These are phyloP conservation scores for Onthophagus taurus DNA, from an alignment of 1,140 invertebrate genomes.

Conservation along the genomic window DNA sequence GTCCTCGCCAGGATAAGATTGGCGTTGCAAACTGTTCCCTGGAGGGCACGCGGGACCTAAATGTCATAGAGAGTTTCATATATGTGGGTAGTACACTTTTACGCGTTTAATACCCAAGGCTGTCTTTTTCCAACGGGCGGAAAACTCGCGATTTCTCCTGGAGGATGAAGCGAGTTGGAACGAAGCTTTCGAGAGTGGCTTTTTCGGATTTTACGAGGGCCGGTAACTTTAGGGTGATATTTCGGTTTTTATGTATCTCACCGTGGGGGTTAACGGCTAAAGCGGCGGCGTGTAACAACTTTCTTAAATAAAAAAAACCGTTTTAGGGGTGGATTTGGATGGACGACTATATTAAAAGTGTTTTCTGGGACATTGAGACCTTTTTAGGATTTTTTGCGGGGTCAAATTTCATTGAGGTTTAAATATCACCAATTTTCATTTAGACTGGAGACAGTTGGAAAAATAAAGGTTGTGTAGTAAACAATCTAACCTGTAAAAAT, in stretches of 20 bases:
- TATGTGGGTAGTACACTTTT: constrained; percentile 12
- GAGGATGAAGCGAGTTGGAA: no score
- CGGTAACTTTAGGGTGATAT: background rate
- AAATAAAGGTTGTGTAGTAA: no score
- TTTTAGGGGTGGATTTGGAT: constrained; percentile 8
- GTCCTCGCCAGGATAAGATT: constrained; percentile 9
- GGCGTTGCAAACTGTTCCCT: constrained; percentile 5
- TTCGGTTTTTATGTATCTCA: constrained; percentile 10
- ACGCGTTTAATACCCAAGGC: constrained; percentile 9
- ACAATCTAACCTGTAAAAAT: no score
- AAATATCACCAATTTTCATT: no score
- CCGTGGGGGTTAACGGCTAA: constrained; percentile 11
- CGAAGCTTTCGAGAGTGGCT: background rate
- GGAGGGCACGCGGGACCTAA: constrained; percentile 5
- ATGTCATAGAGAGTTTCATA: constrained; percentile 12
- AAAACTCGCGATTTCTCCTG: background rate
- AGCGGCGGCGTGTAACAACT: constrained; percentile 11
- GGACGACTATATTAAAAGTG: no score
- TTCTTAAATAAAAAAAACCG: constrained; percentile 13
- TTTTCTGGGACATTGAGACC: no score
- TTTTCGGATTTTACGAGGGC: constrained; percentile 4
- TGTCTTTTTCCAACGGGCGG: background rate
- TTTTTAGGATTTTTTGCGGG: no score
- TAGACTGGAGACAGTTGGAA: no score
- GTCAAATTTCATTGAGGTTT: no score